A percentile compares a stretch with the other conserved stretches of the same genome.
Evolutionary conservation across 2,797 vertebrate species (phyloP).

Genomic region (Chelonia mydas): DNA sequence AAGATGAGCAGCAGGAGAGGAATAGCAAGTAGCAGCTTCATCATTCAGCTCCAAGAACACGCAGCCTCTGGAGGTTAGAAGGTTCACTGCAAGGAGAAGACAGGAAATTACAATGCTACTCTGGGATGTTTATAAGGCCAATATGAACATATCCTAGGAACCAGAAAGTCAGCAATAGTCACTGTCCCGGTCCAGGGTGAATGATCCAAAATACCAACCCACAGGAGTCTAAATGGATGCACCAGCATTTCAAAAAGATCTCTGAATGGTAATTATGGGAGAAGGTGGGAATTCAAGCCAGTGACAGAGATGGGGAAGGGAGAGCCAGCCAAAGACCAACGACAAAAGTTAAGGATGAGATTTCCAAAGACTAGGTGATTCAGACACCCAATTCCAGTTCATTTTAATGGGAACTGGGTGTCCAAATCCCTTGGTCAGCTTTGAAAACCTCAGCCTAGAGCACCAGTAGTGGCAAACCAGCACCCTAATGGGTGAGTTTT

Average conservation of each 20-base stretch:
- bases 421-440: background rate
- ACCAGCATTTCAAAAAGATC: background rate
- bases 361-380: background rate
- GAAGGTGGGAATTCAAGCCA: background rate
- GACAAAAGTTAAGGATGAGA: background rate
- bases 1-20: conserved; percentile 80
- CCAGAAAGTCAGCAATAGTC: background rate
- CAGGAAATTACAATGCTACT: background rate
- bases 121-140: background rate
- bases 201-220: background rate
- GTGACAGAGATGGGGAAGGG: background rate
- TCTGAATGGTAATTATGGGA: background rate
- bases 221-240: no score
- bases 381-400: background rate
- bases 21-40: conserved; percentile 72
- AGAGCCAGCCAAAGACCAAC: background rate
- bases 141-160: accelerated
- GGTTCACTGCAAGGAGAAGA: conserved; percentile 45
- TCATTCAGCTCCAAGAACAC: conserved; percentile 41
- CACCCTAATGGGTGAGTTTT: background rate
- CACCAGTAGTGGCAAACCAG: background rate
- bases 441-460: background rate
- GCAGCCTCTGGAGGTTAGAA: background rate
- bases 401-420: no score
- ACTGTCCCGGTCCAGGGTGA: background rate